phyloP scores from a whole-genome alignment of 2,888 invertebrate species.

The Leucoptera coffeella region DNA sequence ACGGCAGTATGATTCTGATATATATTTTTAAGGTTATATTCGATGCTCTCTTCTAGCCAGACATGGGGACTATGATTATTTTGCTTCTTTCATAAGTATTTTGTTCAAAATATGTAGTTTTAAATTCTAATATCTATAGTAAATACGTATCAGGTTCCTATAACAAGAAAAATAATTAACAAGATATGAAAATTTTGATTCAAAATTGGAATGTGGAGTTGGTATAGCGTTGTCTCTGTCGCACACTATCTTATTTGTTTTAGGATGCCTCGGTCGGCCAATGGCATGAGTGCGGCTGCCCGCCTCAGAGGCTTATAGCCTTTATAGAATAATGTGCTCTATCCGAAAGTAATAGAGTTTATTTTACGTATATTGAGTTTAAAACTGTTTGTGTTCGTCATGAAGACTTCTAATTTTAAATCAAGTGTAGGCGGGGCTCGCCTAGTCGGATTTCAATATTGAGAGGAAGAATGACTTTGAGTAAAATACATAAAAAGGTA shows the following conservation, averaged over 20 bases:
- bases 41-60: conserved; percentile 19
- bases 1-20: too few relatives aligned
- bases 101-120: too few relatives aligned
- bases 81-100: conserved; percentile 19
- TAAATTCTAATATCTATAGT: too few relatives aligned
- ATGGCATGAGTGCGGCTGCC: conserved; percentile 48
- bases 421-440: conserved; percentile 53
- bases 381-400: conserved; percentile 50
- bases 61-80: conserved; percentile 11
- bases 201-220: too few relatives aligned
- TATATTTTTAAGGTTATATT: conserved; percentile 31
- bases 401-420: conserved; percentile 53
- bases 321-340: conserved; percentile 42
- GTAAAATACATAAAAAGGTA: conserved; percentile 35
- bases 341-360: conserved; percentile 43
- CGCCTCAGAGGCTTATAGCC: conserved; percentile 45
- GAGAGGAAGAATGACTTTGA: conserved; percentile 50
- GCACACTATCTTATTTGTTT: conserved; percentile 45
- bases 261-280: conserved; percentile 44
- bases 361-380: conserved; percentile 46
- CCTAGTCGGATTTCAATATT: conserved; percentile 41
- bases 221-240: too few relatives aligned
- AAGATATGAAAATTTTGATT: too few relatives aligned
- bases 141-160: too few relatives aligned
- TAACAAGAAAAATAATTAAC: too few relatives aligned